Evolutionary conservation across 2,888 invertebrate species (phyloP).

Genomic region (Diarsia brunnea): DNA sequence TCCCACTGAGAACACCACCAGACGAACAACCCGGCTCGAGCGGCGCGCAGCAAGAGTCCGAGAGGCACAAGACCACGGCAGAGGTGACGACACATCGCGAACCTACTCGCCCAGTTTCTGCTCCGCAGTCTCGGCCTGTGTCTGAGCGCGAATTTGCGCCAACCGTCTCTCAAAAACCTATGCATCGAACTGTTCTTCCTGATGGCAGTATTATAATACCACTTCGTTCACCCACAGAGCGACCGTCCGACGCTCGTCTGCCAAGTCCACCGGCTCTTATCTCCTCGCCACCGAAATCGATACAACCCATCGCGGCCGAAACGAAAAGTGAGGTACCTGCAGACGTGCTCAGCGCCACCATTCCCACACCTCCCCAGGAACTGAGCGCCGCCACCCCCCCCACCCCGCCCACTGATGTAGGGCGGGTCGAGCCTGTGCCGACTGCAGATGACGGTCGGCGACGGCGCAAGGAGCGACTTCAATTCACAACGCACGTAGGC

Average conservation of each 20-base stretch:
- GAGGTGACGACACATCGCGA: conserved; percentile 64
- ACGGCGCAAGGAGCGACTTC: conserved; percentile 85
- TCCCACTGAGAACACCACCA: conserved; percentile 94
- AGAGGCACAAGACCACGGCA: conserved; percentile 43
- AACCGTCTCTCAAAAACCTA: conserved; percentile 78
- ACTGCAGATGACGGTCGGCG: conserved; percentile 64
- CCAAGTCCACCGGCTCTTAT: conserved; percentile 43
- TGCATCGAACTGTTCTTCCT: conserved; percentile 84
- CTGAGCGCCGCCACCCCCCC: background rate
- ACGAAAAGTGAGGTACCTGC: background rate
- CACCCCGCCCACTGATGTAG: conserved; percentile 6
- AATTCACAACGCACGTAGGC: conserved; percentile 93
- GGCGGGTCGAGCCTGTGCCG: conserved; percentile 36
- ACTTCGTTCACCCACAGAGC: conserved; percentile 87
- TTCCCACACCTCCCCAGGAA: background rate
- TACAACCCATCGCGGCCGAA: conserved; percentile 25
- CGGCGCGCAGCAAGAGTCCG: conserved; percentile 60
- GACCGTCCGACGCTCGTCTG: conserved; percentile 58
- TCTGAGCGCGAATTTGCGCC: conserved; percentile 78
- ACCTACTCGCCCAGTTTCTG: conserved; percentile 71
- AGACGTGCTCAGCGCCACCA: background rate
- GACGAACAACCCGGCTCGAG: conserved; percentile 89
- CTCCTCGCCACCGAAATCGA: conserved; percentile 4
- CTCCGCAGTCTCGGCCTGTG: conserved; percentile 67
- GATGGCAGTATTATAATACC: conserved; percentile 92